Conservation (phyloP, 2,888 invertebrate genomes). For the Sipunculus nudus region DNA sequence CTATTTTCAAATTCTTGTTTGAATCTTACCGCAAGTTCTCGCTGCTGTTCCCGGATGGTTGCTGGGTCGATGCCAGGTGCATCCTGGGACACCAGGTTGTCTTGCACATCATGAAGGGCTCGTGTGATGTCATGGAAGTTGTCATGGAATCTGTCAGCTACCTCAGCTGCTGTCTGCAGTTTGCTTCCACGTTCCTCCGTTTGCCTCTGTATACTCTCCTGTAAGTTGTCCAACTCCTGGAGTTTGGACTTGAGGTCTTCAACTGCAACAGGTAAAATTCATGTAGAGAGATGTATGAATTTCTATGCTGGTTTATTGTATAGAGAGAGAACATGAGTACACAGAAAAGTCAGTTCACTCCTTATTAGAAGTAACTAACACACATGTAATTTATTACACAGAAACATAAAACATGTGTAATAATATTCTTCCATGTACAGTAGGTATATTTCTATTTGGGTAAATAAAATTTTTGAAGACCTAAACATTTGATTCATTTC, state of each 20-base stretch:
- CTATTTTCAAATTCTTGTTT: no score
- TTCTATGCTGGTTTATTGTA: no score
- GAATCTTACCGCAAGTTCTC: conserved; percentile 59
- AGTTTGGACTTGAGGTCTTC: conserved; percentile 59
- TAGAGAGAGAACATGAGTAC: no score
- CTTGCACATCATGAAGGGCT: conserved; percentile 60
- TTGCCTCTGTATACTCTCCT: conserved; percentile 45
- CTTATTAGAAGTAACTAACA: no score
- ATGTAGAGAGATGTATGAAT: not conserved
- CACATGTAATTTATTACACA: no score
- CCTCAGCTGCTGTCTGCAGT: conserved; percentile 50
- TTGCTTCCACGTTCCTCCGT: conserved; percentile 48
- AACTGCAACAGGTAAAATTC: conserved; percentile 38
- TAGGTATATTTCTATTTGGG: no score
- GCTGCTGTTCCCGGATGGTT: conserved; percentile 61
- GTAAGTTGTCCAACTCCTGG: conserved; percentile 50
- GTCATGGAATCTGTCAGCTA: conserved; percentile 57
- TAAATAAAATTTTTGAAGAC: no score
- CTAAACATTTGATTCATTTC: no score
- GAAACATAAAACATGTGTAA: no score
- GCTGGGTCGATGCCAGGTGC: conserved; percentile 60
- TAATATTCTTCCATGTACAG: no score
- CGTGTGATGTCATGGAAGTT: conserved; percentile 56
- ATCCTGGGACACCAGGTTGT: conserved; percentile 62
- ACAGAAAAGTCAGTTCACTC: no score